A percentile compares a stretch with the other conserved stretches of the same genome.
These are phyloP conservation scores for Xylocampa areola DNA, from an alignment of 2,888 invertebrate genomes.

Conservation along the genomic window DNA sequence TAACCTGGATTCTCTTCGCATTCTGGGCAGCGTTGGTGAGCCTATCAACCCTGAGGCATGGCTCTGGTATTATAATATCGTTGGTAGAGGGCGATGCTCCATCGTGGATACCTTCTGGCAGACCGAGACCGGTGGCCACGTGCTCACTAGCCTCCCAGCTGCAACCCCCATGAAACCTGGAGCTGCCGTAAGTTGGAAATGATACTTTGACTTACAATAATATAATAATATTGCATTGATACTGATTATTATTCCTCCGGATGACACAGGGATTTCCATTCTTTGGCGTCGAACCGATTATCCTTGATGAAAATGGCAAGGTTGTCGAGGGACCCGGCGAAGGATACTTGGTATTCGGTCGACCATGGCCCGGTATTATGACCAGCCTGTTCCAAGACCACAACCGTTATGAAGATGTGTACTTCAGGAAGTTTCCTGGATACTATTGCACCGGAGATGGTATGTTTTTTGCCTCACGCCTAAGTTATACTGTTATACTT, in stretches of 20 bases:
- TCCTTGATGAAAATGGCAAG: slow-evolving; percentile 96
- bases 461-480: too few relatives aligned
- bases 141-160: slow-evolving; percentile 98
- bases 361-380: slow-evolving; percentile 99
- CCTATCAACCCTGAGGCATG: slow-evolving; percentile 99
- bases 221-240: background rate
- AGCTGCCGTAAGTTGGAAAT: slow-evolving; percentile 94
- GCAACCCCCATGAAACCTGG: slow-evolving; percentile 99
- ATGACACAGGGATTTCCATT: slow-evolving; percentile 96
- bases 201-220: background rate
- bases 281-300: slow-evolving; percentile 97
- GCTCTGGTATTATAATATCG: slow-evolving; percentile 97
- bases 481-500: too few relatives aligned
- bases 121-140: slow-evolving; percentile 99
- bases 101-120: slow-evolving; percentile 99
- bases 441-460: slow-evolving; percentile 99
- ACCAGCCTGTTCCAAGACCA: slow-evolving; percentile 97
- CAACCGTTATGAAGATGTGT: slow-evolving; percentile 96
- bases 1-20: slow-evolving; percentile 91
- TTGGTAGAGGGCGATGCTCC: slow-evolving; percentile 95
- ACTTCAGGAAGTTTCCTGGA: slow-evolving; percentile 98
- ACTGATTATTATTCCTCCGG: background rate
- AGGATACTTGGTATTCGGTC: slow-evolving; percentile 97
- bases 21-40: slow-evolving; percentile 99
- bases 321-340: slow-evolving; percentile 96